phyloP scores from a whole-genome alignment of 2,797 vertebrate species.

The Zenarchopterus dispar region DNA sequence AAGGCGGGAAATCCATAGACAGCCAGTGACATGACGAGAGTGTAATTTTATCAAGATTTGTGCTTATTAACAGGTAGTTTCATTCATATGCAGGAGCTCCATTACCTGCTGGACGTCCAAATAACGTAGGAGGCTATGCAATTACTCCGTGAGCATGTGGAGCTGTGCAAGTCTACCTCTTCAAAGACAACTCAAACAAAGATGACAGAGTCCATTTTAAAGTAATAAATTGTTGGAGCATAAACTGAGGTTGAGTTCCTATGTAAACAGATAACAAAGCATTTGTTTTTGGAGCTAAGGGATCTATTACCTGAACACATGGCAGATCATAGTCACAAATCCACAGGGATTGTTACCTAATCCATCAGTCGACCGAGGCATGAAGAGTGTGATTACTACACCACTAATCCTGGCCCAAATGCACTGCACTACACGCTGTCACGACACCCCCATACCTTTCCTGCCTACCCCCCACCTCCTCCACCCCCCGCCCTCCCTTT shows the following conservation, averaged over 20 bases:
- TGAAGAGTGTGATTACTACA: constrained; percentile 57
- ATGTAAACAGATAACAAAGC: constrained; percentile 63
- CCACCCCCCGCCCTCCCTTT: background rate
- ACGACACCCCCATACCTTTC: constrained; percentile 23
- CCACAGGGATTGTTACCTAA: constrained; percentile 71
- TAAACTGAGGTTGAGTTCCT: constrained; percentile 34
- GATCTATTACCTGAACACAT: constrained; percentile 74
- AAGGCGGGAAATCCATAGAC: constrained; percentile 12
- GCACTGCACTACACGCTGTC: constrained; percentile 16
- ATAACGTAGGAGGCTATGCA: constrained; percentile 13
- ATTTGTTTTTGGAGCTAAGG: constrained; percentile 48
- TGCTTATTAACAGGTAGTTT: constrained; percentile 40
- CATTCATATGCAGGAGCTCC: constrained; percentile 42
- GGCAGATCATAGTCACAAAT: constrained; percentile 68
- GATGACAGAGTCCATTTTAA: constrained; percentile 18
- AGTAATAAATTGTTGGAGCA: constrained; percentile 24
- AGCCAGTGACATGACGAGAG: constrained; percentile 17
- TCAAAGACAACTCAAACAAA: constrained; percentile 41
- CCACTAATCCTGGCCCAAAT: constrained; percentile 59
- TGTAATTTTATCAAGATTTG: constrained; percentile 36
- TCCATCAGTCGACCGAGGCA: constrained; percentile 50
- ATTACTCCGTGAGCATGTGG: constrained; percentile 9
- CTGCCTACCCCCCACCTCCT: background rate
- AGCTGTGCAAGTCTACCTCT: constrained; percentile 39
- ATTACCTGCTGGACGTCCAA: constrained; percentile 7